Conservation (phyloP, 2,888 invertebrate species). For the Papilio demoleus region DNA sequence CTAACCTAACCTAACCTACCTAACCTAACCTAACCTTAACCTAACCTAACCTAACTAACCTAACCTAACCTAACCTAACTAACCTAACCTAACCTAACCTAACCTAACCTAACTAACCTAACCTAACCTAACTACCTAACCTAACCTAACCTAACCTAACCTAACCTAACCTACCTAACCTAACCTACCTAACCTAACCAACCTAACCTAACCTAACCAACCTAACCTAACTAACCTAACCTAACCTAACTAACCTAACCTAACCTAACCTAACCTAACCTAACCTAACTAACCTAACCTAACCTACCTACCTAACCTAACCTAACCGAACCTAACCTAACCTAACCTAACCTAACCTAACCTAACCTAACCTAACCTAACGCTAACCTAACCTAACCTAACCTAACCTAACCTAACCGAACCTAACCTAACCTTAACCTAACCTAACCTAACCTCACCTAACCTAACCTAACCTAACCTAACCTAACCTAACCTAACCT, state of each 20-base stretch:
- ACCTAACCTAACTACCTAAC: constrained; percentile 29
- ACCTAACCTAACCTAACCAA: too few species aligned
- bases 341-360: constrained; percentile 35
- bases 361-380: constrained; percentile 30
- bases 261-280: constrained; percentile 21
- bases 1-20: too few species aligned
- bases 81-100: constrained; percentile 10
- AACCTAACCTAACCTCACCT: too few species aligned
- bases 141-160: constrained; percentile 32
- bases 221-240: constrained; percentile 29
- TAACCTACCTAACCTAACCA: too few species aligned
- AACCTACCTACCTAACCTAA: too few species aligned
- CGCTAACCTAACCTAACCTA: too few species aligned
- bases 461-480: too few species aligned
- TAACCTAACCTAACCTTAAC: too few species aligned
- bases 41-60: constrained; percentile 33
- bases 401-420: constrained; percentile 32
- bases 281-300: constrained; percentile 18
- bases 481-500: too few species aligned
- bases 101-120: constrained; percentile 17
- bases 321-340: too few species aligned
- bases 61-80: constrained; percentile 17
- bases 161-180: too few species aligned
- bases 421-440: too few species aligned
- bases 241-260: constrained; percentile 15